Evolutionary conservation across 2,797 vertebrate species (phyloP), one percentile per base, ranked within the genome.

Genomic region (Takifugu rubripes): DNA sequence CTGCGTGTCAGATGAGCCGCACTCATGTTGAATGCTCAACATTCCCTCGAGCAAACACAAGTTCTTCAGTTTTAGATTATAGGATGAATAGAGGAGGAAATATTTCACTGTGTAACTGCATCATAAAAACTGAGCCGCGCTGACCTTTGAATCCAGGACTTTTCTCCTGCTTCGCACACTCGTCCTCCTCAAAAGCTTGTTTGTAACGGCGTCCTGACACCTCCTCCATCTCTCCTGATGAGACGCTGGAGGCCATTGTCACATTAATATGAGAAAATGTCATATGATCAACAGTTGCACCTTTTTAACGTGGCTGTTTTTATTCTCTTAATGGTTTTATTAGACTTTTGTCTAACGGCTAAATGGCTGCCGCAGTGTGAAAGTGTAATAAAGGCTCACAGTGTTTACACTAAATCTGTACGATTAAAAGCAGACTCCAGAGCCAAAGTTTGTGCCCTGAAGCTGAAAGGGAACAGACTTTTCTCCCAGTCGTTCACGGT

Each of bases 321-420:
- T 48, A 24, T 42, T 10, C 56, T 27, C 25, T 27, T 42, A 25
- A 36, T 31, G 52, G 25, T 33, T 55, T 49, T 21, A 3, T 26
- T 52, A 17, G 1, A 43, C 36, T 11, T 26, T 52, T 24, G 2
- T 50, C 27, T 15, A 17, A 45, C 14, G 44, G 42, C 11, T 49
- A 46, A 49, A 62, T 58, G n/a, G 33, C 27, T 15, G 17, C 54
- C 57, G 54, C 45, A 49, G 48, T 36, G 15, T 50, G 48, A 40
- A 59, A 45, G 21, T 46, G 27, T 36, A 29, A 53, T 36, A 26
- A 54, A 21, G n/a, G 14, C 11, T 44, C 31, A 25, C 5, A 14
- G 5, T 58, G 51, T 55, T 54, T 5, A 45, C 27, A 25, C 36
- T 49, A 12, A 33, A 43, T 3, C 36, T 40, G 36, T 4, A 14